Evolutionary conservation across 2,888 invertebrate species (phyloP).

Genomic region (Nomada ferruginata): DNA sequence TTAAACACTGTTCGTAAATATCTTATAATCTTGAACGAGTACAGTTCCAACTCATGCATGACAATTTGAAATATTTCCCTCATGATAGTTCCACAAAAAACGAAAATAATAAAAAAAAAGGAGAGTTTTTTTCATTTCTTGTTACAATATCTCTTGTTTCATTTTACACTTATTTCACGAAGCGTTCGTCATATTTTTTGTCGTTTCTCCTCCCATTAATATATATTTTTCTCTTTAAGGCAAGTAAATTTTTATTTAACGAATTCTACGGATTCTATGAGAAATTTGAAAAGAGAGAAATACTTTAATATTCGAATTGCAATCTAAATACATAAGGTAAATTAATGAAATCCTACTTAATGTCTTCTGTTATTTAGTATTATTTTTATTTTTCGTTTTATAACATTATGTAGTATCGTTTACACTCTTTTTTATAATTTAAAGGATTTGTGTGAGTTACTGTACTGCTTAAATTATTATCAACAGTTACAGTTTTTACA

Average conservation of each 20-base stretch:
- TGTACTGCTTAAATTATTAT: slow-evolving; percentile 34
- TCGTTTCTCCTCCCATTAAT: slow-evolving; percentile 29
- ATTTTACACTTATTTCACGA: neutral
- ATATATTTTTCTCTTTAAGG: slow-evolving; percentile 51
- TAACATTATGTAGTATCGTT: slow-evolving; percentile 3
- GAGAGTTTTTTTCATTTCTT: neutral
- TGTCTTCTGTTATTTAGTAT: slow-evolving; percentile 32
- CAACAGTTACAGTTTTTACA: slow-evolving; percentile 24
- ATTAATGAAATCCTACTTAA: slow-evolving; percentile 37
- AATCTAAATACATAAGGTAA: slow-evolving; percentile 68
- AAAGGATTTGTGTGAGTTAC: slow-evolving; percentile 21
- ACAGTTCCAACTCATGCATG: slow-evolving; percentile 10
- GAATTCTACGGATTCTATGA: slow-evolving; percentile 53
- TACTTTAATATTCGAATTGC: slow-evolving; percentile 57
- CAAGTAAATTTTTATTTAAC: slow-evolving; percentile 51
- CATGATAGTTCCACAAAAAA: neutral
- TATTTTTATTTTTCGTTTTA: slow-evolving; percentile 17
- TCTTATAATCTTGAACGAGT: slow-evolving; percentile 7
- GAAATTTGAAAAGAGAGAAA: slow-evolving; percentile 58
- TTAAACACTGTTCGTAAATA: slow-evolving; percentile 18
- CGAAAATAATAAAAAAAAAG: neutral
- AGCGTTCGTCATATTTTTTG: slow-evolving; percentile 22
- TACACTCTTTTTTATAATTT: slow-evolving; percentile 14
- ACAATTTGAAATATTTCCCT: slow-evolving; percentile 8
- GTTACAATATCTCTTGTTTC: slow-evolving; percentile 5